Base-by-base conservation (phyloP, 2,888 invertebrate species). In the Cheilosia variabilis region DNA sequence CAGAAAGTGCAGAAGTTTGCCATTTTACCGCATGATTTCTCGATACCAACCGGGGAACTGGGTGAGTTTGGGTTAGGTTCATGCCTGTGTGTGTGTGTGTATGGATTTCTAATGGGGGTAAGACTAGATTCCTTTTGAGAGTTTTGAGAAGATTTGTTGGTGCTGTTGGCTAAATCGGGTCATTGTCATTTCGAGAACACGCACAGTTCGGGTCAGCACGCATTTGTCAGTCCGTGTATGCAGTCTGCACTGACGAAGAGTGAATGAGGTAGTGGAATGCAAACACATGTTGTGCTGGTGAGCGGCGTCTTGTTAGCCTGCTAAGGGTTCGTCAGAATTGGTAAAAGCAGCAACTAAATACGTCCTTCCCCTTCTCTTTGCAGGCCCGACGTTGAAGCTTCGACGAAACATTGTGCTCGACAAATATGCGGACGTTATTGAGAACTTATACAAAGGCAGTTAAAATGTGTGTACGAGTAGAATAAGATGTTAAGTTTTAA, bases 1-100 rank as follows among this genome's bases (percentile, higher is more conserved):
- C 97, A 97, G 89, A 95, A 94, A 90, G 94, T 98, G 73, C 97
- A 98, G 92, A 98, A 98, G 91, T 97, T 97, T 93, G 93, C 94
- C 0, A 94, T 98, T 66, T 93, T 98, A 66, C 97, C 97, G 0
- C 94, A 93, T 45, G 98, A 98, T 92, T 98, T 98, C 92, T 97
- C 97, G 4, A 93, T 97, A 84, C 93, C 95, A 50, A 96, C 96
- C 4, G 98, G 97, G 75, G 98, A 98, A 93, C 93, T 95, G 95
- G 92, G 90, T 90, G 82, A 88, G 80, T 84, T 58, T 52, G 7
- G 7, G 17, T 5, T 47, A 13, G 37, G 13, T 63, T 4, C 19
- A 43, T 37, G 45, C 13, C n/a, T 15, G 19, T 24, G 43, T 17
- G 34, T 15, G 19, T 24, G 43, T 17, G 34, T 17, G 17, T 63